Evolutionary conservation across 2,113 vertebrate genomes (phyloP), one percentile per base, ranked within the genome.

Genomic region (Ahaetulla prasina): DNA sequence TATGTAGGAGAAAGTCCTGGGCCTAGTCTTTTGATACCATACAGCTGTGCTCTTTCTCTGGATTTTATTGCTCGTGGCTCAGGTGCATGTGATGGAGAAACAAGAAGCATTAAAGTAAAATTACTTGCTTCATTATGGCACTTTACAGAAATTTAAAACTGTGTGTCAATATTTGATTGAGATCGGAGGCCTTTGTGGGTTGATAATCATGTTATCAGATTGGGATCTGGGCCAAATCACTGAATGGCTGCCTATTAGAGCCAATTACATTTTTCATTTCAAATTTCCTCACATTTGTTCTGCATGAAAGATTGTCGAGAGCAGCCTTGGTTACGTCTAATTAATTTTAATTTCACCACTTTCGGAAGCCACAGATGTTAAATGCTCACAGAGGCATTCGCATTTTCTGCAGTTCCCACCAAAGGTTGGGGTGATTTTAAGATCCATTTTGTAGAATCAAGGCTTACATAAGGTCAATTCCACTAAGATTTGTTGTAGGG

Each of bases 291-390:
- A 94, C 92, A 94, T 92, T 97, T 95, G 60, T 96, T 97, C 93
- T 94, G 74, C 94, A 68, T 95, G 94, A 93, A 96, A 96, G 90
- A 18, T 50, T 45, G 47, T 94, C 94, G 57, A 89, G 95, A 96
- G 95, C 91, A 96, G 94, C 92, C 50, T 95, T 94, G 93, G 93
- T 97, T 96, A 95, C 94, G 87, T 89, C 94, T 97, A 97, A 97
- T 96, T 97, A 96, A 96, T 96, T 97, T 97, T 96, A 96, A 96
- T 91, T 95, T 96, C 94, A 94, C 93, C 95, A 95, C 96, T 97
- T 96, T 88, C 93, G 96, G 96, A 96, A 96, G 93, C 85, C 95
- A 94, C 95, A 96, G 95, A 96, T 96, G 93, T 96, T 97, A 96
- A 96, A 94, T 96, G 93, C 94, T 97, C 93, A 95, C 50, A 30